Base-by-base conservation (phyloP, 2,888 invertebrate species). In the Drosophila fungiperda region DNA sequence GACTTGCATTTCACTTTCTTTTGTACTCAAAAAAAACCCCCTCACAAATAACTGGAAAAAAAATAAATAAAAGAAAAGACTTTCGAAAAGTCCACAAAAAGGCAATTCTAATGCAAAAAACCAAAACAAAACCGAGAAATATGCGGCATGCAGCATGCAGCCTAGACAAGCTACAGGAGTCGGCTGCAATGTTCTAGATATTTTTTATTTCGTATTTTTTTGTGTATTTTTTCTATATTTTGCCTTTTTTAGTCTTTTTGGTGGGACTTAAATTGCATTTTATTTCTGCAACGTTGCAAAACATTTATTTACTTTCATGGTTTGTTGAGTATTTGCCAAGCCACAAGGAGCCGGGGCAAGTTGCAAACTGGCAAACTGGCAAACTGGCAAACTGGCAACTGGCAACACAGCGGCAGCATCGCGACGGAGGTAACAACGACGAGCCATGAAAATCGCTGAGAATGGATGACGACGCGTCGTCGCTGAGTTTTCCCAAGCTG, bases 241-340 rank as follows among this genome's bases (percentile, higher is more conserved):
- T 52, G 67, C 53, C 6, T 76, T 68, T 88, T 83, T 80, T 86
- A 71, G 87, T 84, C 84, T 77, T 87, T 87, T 86, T 84, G 73
- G 82, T 84, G 65, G 40, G 84, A 89, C 79, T 87, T 87, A 87
- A 87, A 87, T 89, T 87, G 87, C 89, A 87, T 87, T 87, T 87
- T 87, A 89, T 89, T 89, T 85, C 88, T 84, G 89, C 87, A 87
- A 89, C 87, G 89, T 89, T 89, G 86, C 87, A 86, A 89, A 86
- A 86, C 86, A 86, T 87, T 87, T 87, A 90, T 90, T 90, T 90
- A 88, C 86, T 90, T 90, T 90, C 89, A 90, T 87, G 90, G 86
- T 87, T 90, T 89, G 90, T 90, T 90, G 90, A 86, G 80, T 89
- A 87, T 86, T 84, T 89, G 90, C 89, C 86, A 89, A 83, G 80